Percentiles rank a stretch among this genome's conserved stretches.
Evolutionary conservation across 2,888 invertebrate species (phyloP).

Genomic region (Xestia c-nigrum): DNA sequence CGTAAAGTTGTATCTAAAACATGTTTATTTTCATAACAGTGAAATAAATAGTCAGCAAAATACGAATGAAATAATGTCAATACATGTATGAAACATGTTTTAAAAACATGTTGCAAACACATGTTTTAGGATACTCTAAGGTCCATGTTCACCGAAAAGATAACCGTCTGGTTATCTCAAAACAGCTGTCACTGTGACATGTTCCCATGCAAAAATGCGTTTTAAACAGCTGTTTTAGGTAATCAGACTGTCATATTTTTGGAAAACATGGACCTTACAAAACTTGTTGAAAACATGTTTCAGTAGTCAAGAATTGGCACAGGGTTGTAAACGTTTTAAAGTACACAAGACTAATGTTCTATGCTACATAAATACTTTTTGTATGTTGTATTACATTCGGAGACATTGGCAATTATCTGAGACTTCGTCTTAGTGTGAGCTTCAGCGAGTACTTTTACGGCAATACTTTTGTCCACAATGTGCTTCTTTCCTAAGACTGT

Average conservation of each 20-base stretch:
- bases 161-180: too few species aligned
- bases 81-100: too few species aligned
- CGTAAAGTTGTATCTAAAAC: neutral
- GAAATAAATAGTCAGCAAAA: neutral
- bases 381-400: constrained; percentile 6
- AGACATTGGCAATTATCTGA: constrained; percentile 17
- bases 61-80: neutral
- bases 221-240: too few species aligned
- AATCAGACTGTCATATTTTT: too few species aligned
- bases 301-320: too few species aligned
- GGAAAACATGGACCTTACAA: too few species aligned
- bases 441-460: constrained; percentile 24
- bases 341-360: neutral
- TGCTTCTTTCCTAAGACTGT: constrained; percentile 38
- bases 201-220: too few species aligned
- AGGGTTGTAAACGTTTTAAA: neutral
- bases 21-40: neutral
- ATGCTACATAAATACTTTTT: constrained; percentile 15
- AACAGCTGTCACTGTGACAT: too few species aligned
- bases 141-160: too few species aligned
- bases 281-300: too few species aligned
- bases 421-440: constrained; percentile 10
- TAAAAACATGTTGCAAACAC: neutral
- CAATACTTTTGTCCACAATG: constrained; percentile 10
- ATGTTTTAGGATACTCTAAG: too few species aligned